A percentile compares a stretch with the other conserved stretches of the same genome.
These are phyloP conservation scores for Drosophila yakuba DNA, from an alignment of 1,140 invertebrate species.

Conservation along the genomic window DNA sequence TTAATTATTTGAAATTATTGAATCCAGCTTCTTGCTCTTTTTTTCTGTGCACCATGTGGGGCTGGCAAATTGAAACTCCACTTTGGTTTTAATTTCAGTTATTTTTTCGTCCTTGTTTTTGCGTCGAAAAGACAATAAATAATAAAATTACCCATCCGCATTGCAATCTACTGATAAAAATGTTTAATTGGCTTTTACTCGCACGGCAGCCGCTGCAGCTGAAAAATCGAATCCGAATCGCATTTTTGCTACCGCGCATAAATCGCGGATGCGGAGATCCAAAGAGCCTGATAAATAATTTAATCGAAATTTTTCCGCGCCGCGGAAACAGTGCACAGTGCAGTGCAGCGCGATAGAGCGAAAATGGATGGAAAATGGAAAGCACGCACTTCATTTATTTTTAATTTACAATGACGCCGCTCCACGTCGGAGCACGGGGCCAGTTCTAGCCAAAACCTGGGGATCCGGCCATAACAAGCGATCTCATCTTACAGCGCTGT, in stretches of 20 bases:
- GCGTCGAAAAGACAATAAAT: constrained; percentile 58
- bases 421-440: constrained; percentile 17
- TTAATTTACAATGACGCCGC: constrained; percentile 80
- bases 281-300: constrained; percentile 74
- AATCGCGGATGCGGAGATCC: constrained; percentile 67
- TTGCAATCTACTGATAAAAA: constrained; percentile 80
- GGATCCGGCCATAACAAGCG: constrained; percentile 48
- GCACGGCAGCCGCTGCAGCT: constrained; percentile 19
- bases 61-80: constrained; percentile 61
- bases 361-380: constrained; percentile 60
- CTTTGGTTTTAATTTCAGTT: constrained; percentile 60
- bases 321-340: not conserved
- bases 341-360: constrained; percentile 15
- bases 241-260: constrained; percentile 71
- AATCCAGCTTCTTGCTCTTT: not conserved
- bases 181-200: constrained; percentile 76
- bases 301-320: constrained; percentile 76
- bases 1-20: too few species aligned
- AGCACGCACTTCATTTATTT: constrained; percentile 79
- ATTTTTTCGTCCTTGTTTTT: constrained; percentile 28
- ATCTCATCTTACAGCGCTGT: constrained; percentile 75
- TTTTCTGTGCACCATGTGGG: constrained; percentile 17
- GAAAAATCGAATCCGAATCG: constrained; percentile 65
- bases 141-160: constrained; percentile 78
- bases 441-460: constrained; percentile 14